Conservation (phyloP, 2,797 vertebrate genomes). For the Ptychobarbus kaznakovi region DNA sequence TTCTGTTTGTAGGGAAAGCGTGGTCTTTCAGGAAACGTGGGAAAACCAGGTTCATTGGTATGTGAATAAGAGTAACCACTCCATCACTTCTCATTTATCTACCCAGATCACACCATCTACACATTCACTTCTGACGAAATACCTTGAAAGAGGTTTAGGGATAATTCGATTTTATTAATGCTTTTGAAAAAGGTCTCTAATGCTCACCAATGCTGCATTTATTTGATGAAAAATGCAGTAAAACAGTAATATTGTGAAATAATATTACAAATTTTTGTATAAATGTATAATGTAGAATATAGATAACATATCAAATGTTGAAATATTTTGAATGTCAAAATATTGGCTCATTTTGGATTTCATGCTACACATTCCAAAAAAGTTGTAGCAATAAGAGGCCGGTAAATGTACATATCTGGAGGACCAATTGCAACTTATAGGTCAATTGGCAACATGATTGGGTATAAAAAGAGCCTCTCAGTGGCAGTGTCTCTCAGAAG, state of each 20-base stretch:
- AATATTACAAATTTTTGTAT: neutral
- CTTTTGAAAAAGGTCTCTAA: neutral
- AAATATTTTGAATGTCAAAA: too few species aligned
- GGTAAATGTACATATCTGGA: too few species aligned
- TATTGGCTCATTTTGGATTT: too few species aligned
- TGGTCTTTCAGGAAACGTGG: slow-evolving; percentile 86
- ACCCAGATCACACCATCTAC: neutral
- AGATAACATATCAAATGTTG: too few species aligned
- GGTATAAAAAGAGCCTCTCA: too few species aligned
- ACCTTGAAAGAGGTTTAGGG: neutral
- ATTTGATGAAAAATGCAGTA: neutral
- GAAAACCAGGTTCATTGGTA: slow-evolving; percentile 92
- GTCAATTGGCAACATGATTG: too few species aligned
- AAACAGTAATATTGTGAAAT: neutral
- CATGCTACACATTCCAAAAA: too few species aligned
- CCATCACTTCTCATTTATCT: neutral
- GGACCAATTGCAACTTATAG: too few species aligned
- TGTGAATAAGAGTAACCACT: neutral
- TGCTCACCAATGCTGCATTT: neutral
- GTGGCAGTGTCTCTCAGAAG: too few species aligned
- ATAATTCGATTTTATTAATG: neutral
- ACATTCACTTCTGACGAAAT: neutral
- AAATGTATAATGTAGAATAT: too few species aligned
- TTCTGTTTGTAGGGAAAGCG: slow-evolving; percentile 83
- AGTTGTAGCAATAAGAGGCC: too few species aligned